Evolutionary conservation across 2,113 vertebrate genomes (phyloP), one percentile per base, ranked within the genome.

Genomic region (Furnarius figulus): DNA sequence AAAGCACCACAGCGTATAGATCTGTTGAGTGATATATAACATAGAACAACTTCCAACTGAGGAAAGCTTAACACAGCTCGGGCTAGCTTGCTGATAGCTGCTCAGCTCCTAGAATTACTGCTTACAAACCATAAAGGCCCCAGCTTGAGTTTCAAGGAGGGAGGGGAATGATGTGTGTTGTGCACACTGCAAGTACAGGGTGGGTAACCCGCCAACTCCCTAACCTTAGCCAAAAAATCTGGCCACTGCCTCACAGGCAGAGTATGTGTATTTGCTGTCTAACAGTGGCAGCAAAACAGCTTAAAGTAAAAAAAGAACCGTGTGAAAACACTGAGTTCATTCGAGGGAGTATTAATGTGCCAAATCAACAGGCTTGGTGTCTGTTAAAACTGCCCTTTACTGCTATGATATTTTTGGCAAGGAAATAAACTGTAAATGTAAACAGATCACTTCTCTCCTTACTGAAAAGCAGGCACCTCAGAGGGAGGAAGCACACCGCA

Each of bases 1-100:
- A 95, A 97, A 98, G 96, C 31, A 19, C 95, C 93, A 96, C 81
- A 91, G 85, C 17, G 44, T 96, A 97, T 97, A 97, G 98, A 97
- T 97, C 95, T 97, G 91, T 87, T 92, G 91, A 95, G 94, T 97
- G 97, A 98, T 98, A 96, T 93, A 96, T 97, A 86, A 73, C 83
- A 96, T 85, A 78, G 92, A 97, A 96, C 97, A 94, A 97, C 76
- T 93, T 96, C 92, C 95, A 96, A 96, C 96, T 87, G 96, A 96
- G 97, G 93, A 96, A 97, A 97, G 93, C 97, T 97, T 91, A 74
- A 87, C 94, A 42, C 92, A 89, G 94, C 95, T 94, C 17, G 12
- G 84, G 80, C 92, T 89, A 87, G 86, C 94, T 96, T 91, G 92
- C 96, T 96, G 90, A 96, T 97, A 96, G 96, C 95, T 95, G 95